Evolutionary conservation across 2,888 invertebrate genomes (phyloP), one percentile per base, ranked within the genome.

Genomic region (Abrostola triplasia): DNA sequence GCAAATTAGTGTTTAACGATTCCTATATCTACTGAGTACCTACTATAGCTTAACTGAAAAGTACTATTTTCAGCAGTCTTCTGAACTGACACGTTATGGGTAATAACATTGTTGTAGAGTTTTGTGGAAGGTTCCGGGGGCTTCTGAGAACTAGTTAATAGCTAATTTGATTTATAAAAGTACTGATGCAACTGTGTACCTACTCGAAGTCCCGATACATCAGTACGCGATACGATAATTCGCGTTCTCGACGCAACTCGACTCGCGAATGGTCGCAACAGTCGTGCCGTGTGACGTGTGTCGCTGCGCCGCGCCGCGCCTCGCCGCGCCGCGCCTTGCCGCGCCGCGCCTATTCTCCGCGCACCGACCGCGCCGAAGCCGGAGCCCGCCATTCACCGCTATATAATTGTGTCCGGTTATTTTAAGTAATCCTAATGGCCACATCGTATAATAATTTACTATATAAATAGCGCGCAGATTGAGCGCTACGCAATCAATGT

Each of bases 401-500:
- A 42, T 24, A 2, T 24, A 24, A 24, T 44, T 55, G 35, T 59
- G 38, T 35, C n/a, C 11, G 10, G 13, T 11, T 50, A 70, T 59
- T 57, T 70, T 42, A 24, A 60, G 51, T 11, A 58, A 56, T 36
- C 4, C 7, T 24, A 40, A 64, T 36, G 12, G 7, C 12, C 56
- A 50, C 35, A 42, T 58, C 55, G 51, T 59, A n/a, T 24, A 57
- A 38, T 44, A 57, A 59, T 63, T 57, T 11, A 40, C 5, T 41
- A 52, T 52, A 52, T 38, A 58, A 55, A 50, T 63, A 68, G 38
- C 36, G 11, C 24, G 41, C 42, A 48, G 37, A 54, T 65, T 38
- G 40, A 49, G n/a, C 13, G 38, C 11, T 36, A n/a, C n/a, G 36
- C 8, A 6, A 49, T 60, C 53, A 57, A 36, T 24, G 47, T 40